phyloP scores from a whole-genome alignment of 2,113 vertebrate species.

The Rousettus leschenaultii region DNA sequence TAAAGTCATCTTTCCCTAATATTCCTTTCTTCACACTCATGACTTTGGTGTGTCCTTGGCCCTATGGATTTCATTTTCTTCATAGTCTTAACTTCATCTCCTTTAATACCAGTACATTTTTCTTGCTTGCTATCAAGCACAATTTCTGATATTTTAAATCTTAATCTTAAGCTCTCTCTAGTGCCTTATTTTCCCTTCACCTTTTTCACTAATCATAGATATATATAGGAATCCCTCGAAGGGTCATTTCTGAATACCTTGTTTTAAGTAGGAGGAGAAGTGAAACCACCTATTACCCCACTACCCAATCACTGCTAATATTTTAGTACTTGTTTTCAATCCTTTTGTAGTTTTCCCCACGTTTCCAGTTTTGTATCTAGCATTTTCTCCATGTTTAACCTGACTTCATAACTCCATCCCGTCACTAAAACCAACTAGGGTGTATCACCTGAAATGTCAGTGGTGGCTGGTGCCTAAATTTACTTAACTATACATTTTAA shows the following conservation, averaged over 20 bases:
- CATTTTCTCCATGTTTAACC: not conserved
- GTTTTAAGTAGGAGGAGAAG: not conserved
- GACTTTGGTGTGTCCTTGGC: not conserved
- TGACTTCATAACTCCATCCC: not conserved
- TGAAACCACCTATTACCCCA: not conserved
- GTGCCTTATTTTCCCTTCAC: not conserved
- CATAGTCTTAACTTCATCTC: not conserved
- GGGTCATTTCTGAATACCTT: not conserved
- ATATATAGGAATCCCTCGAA: not conserved
- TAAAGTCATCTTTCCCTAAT: not conserved
- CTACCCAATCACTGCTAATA: not conserved
- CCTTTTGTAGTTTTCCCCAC: not conserved
- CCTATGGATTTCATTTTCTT: not conserved
- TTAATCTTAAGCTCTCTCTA: not conserved
- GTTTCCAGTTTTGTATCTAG: not conserved
- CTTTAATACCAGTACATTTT: not conserved
- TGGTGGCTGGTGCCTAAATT: no score
- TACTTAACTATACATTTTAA: not conserved
- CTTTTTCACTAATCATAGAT: not conserved
- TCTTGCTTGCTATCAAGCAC: not conserved
- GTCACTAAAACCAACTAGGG: not conserved
- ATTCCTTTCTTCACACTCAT: not conserved
- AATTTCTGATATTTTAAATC: not conserved
- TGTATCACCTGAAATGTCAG: rapidly evolving
- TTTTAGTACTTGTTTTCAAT: not conserved